A percentile compares a stretch with the other conserved stretches of the same genome.
Evolutionary conservation across 2,797 vertebrate genomes (phyloP).

Genomic region (Eospalax fontanierii): DNA sequence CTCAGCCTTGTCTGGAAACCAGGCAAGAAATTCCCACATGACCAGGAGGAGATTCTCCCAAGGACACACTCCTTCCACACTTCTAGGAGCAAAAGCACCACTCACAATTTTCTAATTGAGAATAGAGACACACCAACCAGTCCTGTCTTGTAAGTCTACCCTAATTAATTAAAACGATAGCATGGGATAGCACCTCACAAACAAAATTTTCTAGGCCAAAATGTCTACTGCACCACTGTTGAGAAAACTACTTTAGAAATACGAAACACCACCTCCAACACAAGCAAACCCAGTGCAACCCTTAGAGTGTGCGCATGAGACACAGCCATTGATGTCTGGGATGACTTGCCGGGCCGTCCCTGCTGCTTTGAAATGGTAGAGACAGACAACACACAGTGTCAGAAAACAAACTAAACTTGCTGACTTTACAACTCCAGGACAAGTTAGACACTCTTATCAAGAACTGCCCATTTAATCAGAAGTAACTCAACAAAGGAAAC

Average conservation of each 20-base stretch:
- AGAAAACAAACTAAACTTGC: conserved; percentile 73
- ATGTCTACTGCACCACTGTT: not conserved
- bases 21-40: not conserved
- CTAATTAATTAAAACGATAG: not conserved
- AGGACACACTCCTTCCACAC: not conserved
- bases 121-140: conserved; percentile 16
- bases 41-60: not conserved
- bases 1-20: not conserved
- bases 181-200: not conserved
- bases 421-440: conserved; percentile 67
- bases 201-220: not conserved
- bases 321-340: not conserved
- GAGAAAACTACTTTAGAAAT: not conserved
- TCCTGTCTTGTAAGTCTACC: not conserved
- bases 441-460: conserved; percentile 67
- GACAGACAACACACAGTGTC: conserved; percentile 38
- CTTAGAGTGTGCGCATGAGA: not conserved
- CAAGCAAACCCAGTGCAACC: not conserved
- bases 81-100: not conserved
- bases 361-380: conserved; percentile 52
- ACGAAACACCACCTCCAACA: not conserved
- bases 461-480: conserved; percentile 53
- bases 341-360: not conserved
- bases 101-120: conserved; percentile 12
- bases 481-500: conserved; percentile 69